These are phyloP conservation scores for Holcopasites calliopsidis DNA, from an alignment of 1,140 invertebrate genomes.

Conservation along the genomic window DNA sequence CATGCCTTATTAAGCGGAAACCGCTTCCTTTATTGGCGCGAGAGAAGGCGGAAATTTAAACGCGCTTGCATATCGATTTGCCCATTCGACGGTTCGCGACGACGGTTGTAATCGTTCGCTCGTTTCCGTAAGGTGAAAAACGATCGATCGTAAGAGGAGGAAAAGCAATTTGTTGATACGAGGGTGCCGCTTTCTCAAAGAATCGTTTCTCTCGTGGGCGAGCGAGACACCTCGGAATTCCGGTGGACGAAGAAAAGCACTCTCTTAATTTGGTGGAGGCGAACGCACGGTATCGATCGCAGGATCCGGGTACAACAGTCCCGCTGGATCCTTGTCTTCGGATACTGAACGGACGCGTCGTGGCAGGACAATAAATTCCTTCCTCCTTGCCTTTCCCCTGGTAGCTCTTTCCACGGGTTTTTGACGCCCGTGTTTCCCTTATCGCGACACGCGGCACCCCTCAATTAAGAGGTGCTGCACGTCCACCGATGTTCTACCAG, in stretches of 20 bases:
- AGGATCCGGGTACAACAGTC: slow-evolving; percentile 41
- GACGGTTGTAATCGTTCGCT: no score
- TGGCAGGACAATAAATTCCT: slow-evolving; percentile 59
- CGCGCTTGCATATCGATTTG: slow-evolving; percentile 5
- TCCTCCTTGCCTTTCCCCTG: slow-evolving; percentile 45
- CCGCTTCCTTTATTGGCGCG: slow-evolving; percentile 74
- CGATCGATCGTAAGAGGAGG: neutral
- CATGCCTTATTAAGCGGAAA: slow-evolving; percentile 76
- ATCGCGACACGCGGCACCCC: slow-evolving; percentile 70
- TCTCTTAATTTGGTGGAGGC: slow-evolving; percentile 55
- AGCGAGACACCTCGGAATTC: slow-evolving; percentile 43
- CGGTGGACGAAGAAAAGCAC: slow-evolving; percentile 58
- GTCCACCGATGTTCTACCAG: slow-evolving; percentile 64
- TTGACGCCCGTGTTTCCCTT: slow-evolving; percentile 68
- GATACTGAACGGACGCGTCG: slow-evolving; percentile 10
- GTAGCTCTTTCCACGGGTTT: slow-evolving; percentile 62
- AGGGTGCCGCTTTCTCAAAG: slow-evolving; percentile 38
- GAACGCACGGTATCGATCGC: slow-evolving; percentile 19
- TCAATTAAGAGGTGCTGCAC: slow-evolving; percentile 70
- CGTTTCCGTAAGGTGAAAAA: no score
- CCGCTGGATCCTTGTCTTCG: neutral
- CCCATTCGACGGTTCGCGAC: no score
- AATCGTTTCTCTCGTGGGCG: slow-evolving; percentile 35
- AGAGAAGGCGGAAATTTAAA: neutral
- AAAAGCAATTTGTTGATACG: slow-evolving; percentile 55